These are phyloP conservation scores for Arrhopalites spinosus DNA, from an alignment of 2,888 invertebrate genomes.

Conservation along the genomic window DNA sequence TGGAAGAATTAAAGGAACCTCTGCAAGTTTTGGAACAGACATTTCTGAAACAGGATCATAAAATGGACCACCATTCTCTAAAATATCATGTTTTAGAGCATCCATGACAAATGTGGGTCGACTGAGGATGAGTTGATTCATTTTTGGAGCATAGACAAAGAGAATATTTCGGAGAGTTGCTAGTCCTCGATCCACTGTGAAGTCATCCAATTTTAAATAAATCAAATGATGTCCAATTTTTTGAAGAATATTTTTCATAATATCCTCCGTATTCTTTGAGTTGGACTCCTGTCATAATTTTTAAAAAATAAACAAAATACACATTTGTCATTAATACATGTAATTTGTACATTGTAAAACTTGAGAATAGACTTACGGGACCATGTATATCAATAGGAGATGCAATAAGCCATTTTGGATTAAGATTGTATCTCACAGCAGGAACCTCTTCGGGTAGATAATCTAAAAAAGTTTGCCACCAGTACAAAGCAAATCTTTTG, in stretches of 20 bases:
- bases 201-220: not conserved
- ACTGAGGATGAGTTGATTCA: not conserved
- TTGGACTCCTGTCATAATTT: not conserved
- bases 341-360: not conserved
- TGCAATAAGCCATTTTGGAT: not conserved
- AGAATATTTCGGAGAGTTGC: not conserved
- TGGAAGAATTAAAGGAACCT: not conserved
- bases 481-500: constrained; percentile 13
- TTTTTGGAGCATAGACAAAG: constrained; percentile 1
- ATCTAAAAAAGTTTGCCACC: not conserved
- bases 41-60: not conserved
- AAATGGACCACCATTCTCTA: not conserved
- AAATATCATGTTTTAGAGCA: not conserved
- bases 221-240: constrained; percentile 3
- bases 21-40: not conserved
- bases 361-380: not conserved
- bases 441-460: constrained; percentile 2
- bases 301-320: not conserved
- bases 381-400: not conserved
- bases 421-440: not conserved
- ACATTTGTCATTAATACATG: not conserved
- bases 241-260: constrained; percentile 1
- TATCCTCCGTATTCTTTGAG: not conserved
- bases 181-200: not conserved
- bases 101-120: not conserved